These are phyloP conservation scores for Spilogale gracilis DNA, from an alignment of 2,113 vertebrate species.

Conservation along the genomic window DNA sequence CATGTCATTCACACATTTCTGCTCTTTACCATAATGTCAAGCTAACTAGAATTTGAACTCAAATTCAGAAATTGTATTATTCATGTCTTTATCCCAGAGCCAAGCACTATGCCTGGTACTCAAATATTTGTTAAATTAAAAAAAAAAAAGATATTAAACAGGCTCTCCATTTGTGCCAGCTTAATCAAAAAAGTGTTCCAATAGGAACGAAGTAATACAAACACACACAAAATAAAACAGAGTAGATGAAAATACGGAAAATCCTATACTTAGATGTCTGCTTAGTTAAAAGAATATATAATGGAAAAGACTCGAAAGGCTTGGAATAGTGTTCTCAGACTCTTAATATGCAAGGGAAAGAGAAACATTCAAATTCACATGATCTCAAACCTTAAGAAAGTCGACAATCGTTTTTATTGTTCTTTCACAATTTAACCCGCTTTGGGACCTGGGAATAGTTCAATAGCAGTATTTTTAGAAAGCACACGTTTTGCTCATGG, in stretches of 20 bases:
- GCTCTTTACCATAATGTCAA: background rate
- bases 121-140: background rate
- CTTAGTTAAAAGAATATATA: background rate
- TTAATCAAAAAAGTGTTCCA: background rate
- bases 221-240: background rate
- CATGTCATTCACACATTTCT: background rate
- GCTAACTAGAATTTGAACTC: constrained; percentile 1
- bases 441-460: constrained; percentile 36
- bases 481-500: background rate
- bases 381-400: constrained; percentile 4
- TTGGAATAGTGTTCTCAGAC: background rate
- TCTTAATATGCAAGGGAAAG: background rate
- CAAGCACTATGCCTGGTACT: background rate
- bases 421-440: constrained; percentile 55
- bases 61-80: background rate
- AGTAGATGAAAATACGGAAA: background rate
- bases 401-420: background rate
- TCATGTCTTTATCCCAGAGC: background rate
- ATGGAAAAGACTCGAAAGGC: background rate
- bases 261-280: background rate
- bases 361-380: constrained; percentile 49
- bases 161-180: background rate
- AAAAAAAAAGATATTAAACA: background rate
- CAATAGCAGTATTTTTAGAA: constrained; percentile 75
- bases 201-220: background rate